A percentile compares a stretch with the other conserved stretches of the same genome.
phyloP scores from a whole-genome alignment of 2,113 vertebrate genomes.

The Cettia cetti region DNA sequence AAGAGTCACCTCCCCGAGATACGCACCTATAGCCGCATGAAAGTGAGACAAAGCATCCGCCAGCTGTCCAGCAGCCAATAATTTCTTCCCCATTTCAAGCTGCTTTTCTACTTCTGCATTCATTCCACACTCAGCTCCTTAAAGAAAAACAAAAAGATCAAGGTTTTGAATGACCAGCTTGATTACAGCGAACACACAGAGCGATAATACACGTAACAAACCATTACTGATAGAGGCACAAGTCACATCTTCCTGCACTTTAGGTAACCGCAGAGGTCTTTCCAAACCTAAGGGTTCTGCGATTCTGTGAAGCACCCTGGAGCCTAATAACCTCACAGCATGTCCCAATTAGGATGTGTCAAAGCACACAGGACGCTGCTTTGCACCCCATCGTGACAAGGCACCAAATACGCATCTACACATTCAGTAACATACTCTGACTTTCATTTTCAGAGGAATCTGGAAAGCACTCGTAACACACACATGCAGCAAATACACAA shows the following conservation, averaged over 20 bases:
- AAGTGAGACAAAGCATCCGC: constrained; percentile 97
- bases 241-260: no score
- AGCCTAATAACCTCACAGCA: not conserved
- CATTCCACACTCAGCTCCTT: constrained; percentile 90
- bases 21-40: constrained; percentile 93
- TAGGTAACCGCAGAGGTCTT: not conserved
- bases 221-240: not conserved
- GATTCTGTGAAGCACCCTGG: not conserved
- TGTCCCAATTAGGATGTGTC: not conserved
- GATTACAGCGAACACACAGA: not conserved
- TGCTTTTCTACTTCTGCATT: constrained; percentile 93
- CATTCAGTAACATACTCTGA: not conserved
- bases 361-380: not conserved
- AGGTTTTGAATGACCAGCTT: not conserved
- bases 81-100: constrained; percentile 97
- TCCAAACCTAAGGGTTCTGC: not conserved
- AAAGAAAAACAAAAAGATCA: not conserved
- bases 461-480: not conserved
- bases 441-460: not conserved
- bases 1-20: not conserved
- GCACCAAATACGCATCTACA: accelerated
- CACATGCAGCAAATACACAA: not conserved
- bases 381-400: not conserved
- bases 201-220: not conserved
- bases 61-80: constrained; percentile 94